phyloP scores from a whole-genome alignment of 1,140 invertebrate species.

The Coelopa frigida region DNA sequence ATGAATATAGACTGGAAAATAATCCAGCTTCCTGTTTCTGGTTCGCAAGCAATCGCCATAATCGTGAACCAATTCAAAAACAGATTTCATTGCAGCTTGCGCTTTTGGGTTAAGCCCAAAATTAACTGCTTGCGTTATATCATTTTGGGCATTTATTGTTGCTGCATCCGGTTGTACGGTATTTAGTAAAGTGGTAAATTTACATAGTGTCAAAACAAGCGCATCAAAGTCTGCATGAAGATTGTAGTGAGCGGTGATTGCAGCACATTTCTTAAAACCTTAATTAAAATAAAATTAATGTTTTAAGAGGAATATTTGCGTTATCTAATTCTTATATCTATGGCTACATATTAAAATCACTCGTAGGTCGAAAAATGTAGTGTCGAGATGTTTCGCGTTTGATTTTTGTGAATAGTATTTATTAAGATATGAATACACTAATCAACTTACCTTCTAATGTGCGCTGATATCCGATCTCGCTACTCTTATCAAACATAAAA shows the following conservation, averaged over 20 bases:
- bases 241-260: conserved; percentile 81
- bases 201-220: conserved; percentile 86
- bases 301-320: too few relatives aligned
- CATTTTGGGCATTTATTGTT: conserved; percentile 30
- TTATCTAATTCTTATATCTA: too few relatives aligned
- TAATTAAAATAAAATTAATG: conserved; percentile 13
- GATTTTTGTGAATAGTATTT: too few relatives aligned
- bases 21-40: conserved; percentile 59
- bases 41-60: conserved; percentile 83
- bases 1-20: conserved; percentile 80
- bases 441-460: conserved; percentile 48
- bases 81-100: conserved; percentile 70
- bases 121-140: conserved; percentile 51
- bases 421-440: too few relatives aligned
- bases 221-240: conserved; percentile 90
- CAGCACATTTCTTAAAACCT: conserved; percentile 82
- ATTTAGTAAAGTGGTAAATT: conserved; percentile 73
- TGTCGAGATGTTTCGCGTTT: too few relatives aligned
- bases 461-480: conserved; percentile 62
- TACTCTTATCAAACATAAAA: conserved; percentile 90
- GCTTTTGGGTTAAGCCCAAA: conserved; percentile 77
- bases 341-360: too few relatives aligned
- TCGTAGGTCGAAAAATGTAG: too few relatives aligned
- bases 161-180: conserved; percentile 41
- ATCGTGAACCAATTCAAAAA: conserved; percentile 79